A percentile compares a stretch with the other conserved stretches of the same genome.
phyloP scores from a whole-genome alignment of 2,113 vertebrate species.

The Pelecanoides urinatrix region DNA sequence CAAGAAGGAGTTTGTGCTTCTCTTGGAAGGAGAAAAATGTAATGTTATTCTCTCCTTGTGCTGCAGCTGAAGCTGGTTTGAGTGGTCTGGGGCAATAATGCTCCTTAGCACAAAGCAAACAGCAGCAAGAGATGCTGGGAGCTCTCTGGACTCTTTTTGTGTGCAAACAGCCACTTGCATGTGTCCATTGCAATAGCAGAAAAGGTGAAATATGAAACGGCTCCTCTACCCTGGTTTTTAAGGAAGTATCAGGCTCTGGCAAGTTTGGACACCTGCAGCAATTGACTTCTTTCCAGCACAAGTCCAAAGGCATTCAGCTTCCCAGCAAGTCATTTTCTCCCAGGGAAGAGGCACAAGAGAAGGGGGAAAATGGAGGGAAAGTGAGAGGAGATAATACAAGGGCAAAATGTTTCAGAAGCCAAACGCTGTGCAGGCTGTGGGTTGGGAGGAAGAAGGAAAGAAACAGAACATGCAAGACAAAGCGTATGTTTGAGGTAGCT shows the following conservation, averaged over 20 bases:
- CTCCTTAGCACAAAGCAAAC: neutral
- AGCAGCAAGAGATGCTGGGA: neutral
- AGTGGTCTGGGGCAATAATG: neutral
- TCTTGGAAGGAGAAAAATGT: neutral
- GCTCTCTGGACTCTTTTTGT: neutral
- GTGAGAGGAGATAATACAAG: neutral
- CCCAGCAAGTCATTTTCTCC: neutral
- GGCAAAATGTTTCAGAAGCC: neutral
- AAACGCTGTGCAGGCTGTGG: neutral
- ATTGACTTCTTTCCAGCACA: neutral
- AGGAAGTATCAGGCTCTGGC: neutral
- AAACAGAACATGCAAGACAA: neutral
- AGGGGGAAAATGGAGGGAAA: neutral
- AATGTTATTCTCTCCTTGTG: neutral
- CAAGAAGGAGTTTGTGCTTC: neutral
- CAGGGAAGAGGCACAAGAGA: neutral
- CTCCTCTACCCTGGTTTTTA: neutral
- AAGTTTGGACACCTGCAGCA: constrained; percentile 17
- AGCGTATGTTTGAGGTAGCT: neutral
- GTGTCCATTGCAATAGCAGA: neutral
- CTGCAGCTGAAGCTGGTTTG: neutral
- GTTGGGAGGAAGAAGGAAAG: neutral
- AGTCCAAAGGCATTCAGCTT: neutral
- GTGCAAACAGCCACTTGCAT: neutral
- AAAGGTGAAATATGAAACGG: neutral